Base-by-base conservation (phyloP, 2,888 invertebrate species). In the Pardosa pseudoannulata region DNA sequence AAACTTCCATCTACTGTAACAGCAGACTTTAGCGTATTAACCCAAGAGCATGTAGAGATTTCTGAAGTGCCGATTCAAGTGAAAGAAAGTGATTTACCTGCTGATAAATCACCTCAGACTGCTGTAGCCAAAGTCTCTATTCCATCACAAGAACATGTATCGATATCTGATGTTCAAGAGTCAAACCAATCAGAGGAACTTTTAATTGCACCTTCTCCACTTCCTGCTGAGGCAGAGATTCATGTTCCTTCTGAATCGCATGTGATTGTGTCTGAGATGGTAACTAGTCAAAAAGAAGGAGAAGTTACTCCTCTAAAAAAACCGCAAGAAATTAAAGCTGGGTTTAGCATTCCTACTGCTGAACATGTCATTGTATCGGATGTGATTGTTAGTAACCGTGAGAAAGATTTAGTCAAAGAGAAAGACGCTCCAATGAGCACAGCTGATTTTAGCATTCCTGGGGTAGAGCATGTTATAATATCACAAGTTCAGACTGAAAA, bases 111-210 rank as follows among this genome's bases (percentile, higher is more conserved):
- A 81, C 90, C 89, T 68, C 90, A 89, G 79, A 88, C 74, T 36
- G 90, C 90, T 65, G 90, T 90, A 74, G 89, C 89, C 7, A 81
- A 93, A 32, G 90, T 92, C 89, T 90, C 92, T 90, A 90, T 92
- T 31, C 78, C 68, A 9, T 67, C 76, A 23, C 79, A 88, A 65
- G 80, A 88, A 29, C 76, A 85, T 67, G 62, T 88, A 23, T 86
- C 75, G 93, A 96, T 96, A 89, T 95, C 96, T 0, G 94, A 95
- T 75, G 96, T 98, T 0, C 93, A 98, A 89, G 95, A 96, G 0
- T 96, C 97, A 0, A 92, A 98, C 9, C 98, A 98, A 91, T 96
- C 97, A 0, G 46, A 67, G 62, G 78, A 87, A 31, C 27, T 81
- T 29, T n/a, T 81, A 75, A n/a, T 65, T 32, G 74, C 75, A n/a